Conservation (phyloP, 2,888 invertebrate species). For the Nephrocerus scutellatus region DNA sequence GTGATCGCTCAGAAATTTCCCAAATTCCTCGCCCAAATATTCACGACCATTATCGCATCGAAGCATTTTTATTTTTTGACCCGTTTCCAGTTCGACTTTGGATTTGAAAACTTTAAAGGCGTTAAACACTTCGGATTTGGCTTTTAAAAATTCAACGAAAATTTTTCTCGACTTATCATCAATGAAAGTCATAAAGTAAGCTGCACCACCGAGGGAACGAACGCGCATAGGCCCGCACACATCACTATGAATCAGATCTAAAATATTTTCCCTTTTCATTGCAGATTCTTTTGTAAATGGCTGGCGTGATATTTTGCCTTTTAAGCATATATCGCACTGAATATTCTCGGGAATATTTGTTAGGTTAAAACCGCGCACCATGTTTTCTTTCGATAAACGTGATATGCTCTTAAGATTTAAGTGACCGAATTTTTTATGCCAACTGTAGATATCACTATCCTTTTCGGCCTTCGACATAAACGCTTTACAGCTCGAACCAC, state of each 20-base stretch:
- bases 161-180: slow-evolving; percentile 19
- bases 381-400: slow-evolving; percentile 5
- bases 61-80: slow-evolving; percentile 14
- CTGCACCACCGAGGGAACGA: slow-evolving; percentile 12
- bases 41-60: slow-evolving; percentile 17
- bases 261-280: background rate
- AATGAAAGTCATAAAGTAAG: slow-evolving; percentile 22
- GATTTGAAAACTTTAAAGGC: slow-evolving; percentile 18
- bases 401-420: slow-evolving; percentile 6
- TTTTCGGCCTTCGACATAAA: slow-evolving; percentile 4
- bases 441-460: slow-evolving; percentile 4
- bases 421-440: slow-evolving; percentile 6
- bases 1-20: slow-evolving; percentile 5
- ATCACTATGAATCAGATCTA: slow-evolving; percentile 16
- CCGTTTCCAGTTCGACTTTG: slow-evolving; percentile 16
- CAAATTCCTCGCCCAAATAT: slow-evolving; percentile 10
- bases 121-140: slow-evolving; percentile 17
- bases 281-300: slow-evolving; percentile 3
- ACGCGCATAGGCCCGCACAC: slow-evolving; percentile 19
- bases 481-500: slow-evolving; percentile 1
- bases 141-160: slow-evolving; percentile 20
- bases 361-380: slow-evolving; percentile 6
- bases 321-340: slow-evolving; percentile 4
- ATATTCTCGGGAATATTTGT: slow-evolving; percentile 4
- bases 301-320: slow-evolving; percentile 5